Base-by-base conservation (phyloP, 2,113 vertebrate species). In the Podarcis cretensis region DNA sequence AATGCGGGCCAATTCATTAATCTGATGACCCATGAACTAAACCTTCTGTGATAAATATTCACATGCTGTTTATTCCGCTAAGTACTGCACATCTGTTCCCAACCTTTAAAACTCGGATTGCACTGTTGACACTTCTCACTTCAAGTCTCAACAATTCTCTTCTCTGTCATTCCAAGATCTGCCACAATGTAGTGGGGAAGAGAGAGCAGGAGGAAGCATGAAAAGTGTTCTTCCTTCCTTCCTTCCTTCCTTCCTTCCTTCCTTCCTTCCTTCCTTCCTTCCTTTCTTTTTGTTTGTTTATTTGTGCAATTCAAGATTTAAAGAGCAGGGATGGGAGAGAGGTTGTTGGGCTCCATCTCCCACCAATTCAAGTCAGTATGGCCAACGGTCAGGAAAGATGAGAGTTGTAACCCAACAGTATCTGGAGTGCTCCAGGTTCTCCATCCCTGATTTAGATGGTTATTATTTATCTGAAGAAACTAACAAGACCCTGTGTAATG, bases 1-100 rank as follows among this genome's bases (percentile, higher is more conserved):
- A 88, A 83, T 0, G 0, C 1, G 80, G 48, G 69, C 4, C 81
- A 87, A 63, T 37, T 93, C 87, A 94, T 95, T 90, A 93, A 92
- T 83, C 63, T 87, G 2, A 0, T 75, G 10, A 84, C 43, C 3
- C 69, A 5, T 35, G 59, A 80, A n/a, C 0, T 89, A 85, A 59
- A 0, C 82, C 91, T 76, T 73, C 89, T 79, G 83, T 79, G 80
- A 93, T 74, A 2, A 84, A 83, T 90, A 88, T 48, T 48, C 43
- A 48, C 43, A 9, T 89, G 23, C 84, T 12, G 77, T 27, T 27
- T 14, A 30, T 73, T 43, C 13, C 0, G 40, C 82, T 91, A 4
- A 59, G 86, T 68, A 79, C 87, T 32, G 57, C 86, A n/a, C 88
- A 81, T 63, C 81, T 82, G 93, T 86, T 87, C 81, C 13, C 0